Percentiles rank a stretch among this genome's conserved stretches.
Conservation (phyloP, 1,140 invertebrate genomes). For the Drosophila yakuba region DNA sequence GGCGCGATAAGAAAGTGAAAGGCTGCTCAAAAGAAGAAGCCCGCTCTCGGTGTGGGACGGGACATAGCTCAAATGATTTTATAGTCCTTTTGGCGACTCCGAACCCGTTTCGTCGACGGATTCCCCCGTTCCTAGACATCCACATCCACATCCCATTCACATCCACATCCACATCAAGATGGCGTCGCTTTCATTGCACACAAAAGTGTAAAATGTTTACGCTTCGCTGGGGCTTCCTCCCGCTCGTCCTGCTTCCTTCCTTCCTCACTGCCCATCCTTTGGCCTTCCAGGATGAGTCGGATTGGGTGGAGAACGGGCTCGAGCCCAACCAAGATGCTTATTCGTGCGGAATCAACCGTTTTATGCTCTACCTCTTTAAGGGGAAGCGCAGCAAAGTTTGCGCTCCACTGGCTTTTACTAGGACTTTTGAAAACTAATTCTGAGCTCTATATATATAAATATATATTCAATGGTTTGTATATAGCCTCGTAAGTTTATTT, state of each 20-base stretch:
- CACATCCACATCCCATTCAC: conserved; percentile 6
- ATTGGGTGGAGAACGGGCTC: conserved; percentile 5
- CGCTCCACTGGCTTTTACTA: neutral
- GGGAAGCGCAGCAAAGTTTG: conserved; percentile 1
- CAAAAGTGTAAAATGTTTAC: conserved; percentile 81
- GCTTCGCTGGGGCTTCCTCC: conserved; percentile 71
- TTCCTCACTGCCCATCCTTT: neutral
- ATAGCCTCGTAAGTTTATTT: neutral
- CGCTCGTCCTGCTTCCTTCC: conserved; percentile 15
- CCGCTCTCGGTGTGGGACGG: conserved; percentile 17
- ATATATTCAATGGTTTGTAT: no score
- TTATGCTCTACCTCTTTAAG: conserved; percentile 51
- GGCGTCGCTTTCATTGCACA: conserved; percentile 76
- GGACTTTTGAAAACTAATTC: neutral
- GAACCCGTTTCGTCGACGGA: conserved; percentile 28
- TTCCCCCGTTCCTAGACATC: no score
- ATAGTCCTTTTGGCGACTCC: conserved; percentile 38
- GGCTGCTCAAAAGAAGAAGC: conserved; percentile 31
- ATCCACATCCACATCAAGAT: conserved; percentile 53
- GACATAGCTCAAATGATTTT: conserved; percentile 57
- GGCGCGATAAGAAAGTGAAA: conserved; percentile 80
- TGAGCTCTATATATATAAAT: no score
- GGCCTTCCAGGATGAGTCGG: conserved; percentile 13
- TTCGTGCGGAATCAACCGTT: conserved; percentile 77
- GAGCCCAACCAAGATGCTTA: conserved; percentile 31